Base-by-base conservation (phyloP, 2,113 vertebrate species). In the Hemiprocne comata region DNA sequence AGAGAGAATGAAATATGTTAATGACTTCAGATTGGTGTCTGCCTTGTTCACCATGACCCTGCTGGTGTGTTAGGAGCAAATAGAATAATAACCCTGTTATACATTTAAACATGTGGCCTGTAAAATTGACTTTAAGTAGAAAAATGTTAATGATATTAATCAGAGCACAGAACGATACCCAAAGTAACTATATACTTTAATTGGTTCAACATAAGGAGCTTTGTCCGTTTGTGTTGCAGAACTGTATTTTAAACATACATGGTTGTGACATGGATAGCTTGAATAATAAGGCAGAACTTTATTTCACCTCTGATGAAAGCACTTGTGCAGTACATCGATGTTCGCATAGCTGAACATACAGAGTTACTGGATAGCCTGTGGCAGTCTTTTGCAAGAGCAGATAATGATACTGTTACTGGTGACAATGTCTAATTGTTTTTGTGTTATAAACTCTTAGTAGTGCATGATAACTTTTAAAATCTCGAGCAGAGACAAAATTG, bases 391-490 rank as follows among this genome's bases (percentile, higher is more conserved):
- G 51, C 64, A 88, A 92, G 50, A 86, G 34, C 60, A 55, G 80
- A 58, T 96, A 77, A 83, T 53, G 77, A 57, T 64, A 44, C 44
- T 79, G 60, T 72, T 91, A 62, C 51, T 72, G 33, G 82, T 91
- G 82, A 88, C 89, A 91, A 91, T 73, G 57, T 86, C 67, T 94
- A 93, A 95, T 95, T 89, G 88, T 6, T 83, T 95, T 74, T 90
- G 24, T 87, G 70, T 96, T 94, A 93, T 67, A 40, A 93, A 94
- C 46, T 77, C 93, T 83, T 91, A 87, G 51, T 72, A 51, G 28
- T 33, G 14, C 60, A 12, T 67, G 83, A 71, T 94, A 90, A 90
- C 72, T 95, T 87, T 10, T 67, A 53, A 75, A 96, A 77, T 93
- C 65, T 90, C 23, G 48, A 80, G 73, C 60, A 84, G 85, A 74